Conservation (phyloP, 1,140 invertebrate genomes). For the Rhynchophorus ferrugineus region DNA sequence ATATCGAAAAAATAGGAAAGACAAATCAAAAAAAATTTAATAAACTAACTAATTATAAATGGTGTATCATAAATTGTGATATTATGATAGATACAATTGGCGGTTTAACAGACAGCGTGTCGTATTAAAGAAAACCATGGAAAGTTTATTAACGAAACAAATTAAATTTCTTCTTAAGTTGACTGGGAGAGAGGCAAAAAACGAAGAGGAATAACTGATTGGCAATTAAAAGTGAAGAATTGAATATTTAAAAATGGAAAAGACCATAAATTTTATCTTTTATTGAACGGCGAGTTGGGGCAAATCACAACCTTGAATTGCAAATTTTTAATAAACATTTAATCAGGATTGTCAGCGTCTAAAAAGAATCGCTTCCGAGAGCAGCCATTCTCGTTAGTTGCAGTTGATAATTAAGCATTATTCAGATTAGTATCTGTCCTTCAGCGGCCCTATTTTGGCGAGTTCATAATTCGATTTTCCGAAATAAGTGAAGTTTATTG, state of each 20-base stretch:
- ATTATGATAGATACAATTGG: no score
- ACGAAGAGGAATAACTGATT: no score
- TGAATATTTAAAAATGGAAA: background rate
- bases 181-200: no score
- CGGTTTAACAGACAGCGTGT: no score
- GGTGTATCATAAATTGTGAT: no score
- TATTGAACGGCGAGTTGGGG: background rate
- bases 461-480: background rate
- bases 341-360: background rate
- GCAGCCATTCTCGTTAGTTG: background rate
- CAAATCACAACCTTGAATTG: background rate
- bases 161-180: no score
- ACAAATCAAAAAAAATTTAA: no score
- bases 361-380: no score
- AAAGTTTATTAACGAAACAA: no score
- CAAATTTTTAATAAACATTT: background rate
- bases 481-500: background rate
- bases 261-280: background rate
- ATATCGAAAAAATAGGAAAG: no score
- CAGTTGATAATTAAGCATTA: background rate
- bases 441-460: background rate
- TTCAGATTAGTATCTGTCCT: background rate
- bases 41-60: no score
- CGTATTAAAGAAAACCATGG: no score
- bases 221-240: background rate